Conservation (phyloP, 2,113 vertebrate species). For the Burhinus oedicnemus region DNA sequence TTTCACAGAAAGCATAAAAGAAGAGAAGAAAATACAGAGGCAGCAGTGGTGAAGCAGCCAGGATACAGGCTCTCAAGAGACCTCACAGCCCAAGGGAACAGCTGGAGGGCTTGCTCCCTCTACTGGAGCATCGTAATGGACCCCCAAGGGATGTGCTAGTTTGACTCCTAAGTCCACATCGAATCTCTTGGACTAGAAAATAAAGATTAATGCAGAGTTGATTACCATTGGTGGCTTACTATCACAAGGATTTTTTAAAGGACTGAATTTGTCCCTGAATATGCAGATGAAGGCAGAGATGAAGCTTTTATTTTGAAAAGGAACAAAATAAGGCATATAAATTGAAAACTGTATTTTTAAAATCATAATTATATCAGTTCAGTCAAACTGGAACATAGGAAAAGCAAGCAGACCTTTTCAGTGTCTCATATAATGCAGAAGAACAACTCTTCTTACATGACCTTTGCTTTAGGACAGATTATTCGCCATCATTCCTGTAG, state of each 20-base stretch:
- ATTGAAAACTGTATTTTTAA: not conserved
- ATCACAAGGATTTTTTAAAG: not conserved
- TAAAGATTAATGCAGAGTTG: not conserved
- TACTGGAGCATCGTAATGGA: not conserved
- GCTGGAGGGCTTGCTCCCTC: slow-evolving; percentile 35
- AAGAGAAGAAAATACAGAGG: not conserved
- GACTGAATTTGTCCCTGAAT: not conserved
- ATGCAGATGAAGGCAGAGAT: not conserved
- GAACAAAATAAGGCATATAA: not conserved
- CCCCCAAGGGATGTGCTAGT: not conserved
- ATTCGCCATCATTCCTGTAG: not conserved
- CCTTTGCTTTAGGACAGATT: not conserved
- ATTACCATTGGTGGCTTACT: not conserved
- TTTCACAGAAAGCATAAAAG: not conserved
- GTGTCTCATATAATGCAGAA: not conserved
- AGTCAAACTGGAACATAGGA: not conserved
- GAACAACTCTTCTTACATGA: not conserved
- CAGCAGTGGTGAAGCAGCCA: not conserved
- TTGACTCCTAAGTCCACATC: not conserved
- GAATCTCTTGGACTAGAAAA: not conserved
- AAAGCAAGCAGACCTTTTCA: not conserved
- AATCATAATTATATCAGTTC: not conserved
- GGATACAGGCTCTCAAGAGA: not conserved
- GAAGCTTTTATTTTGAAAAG: not conserved
- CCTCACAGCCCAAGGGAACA: not conserved